phyloP scores from a whole-genome alignment of 30 jellyfish, hydroid and myxozoan species.

The Sanderia malayensis region DNA sequence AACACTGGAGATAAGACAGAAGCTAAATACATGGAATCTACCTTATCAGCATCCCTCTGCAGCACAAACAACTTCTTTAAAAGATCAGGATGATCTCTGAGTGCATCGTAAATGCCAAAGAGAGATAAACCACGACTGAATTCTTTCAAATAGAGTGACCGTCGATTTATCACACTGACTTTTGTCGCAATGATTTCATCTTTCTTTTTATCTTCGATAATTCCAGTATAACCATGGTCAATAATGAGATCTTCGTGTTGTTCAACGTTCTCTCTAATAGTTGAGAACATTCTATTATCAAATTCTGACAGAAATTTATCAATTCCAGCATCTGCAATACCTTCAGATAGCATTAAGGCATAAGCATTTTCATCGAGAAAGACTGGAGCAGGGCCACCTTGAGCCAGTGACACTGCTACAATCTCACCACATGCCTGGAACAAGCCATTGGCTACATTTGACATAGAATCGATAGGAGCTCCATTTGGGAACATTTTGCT shows the following conservation, averaged over 20 bases:
- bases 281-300: not conserved
- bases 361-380: not conserved
- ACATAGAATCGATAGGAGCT: not conserved
- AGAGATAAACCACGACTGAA: not conserved
- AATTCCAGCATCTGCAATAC: not conserved
- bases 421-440: slow-evolving; percentile 8
- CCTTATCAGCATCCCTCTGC: not conserved
- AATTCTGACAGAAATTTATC: not conserved
- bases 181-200: not conserved
- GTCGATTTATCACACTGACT: not conserved
- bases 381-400: slow-evolving; percentile 20
- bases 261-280: not conserved
- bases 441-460: slow-evolving; percentile 5
- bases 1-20: not conserved
- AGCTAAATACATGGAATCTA: not conserved
- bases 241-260: not conserved
- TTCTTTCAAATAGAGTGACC: not conserved
- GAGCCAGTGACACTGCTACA: slow-evolving; percentile 15
- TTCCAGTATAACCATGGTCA: slow-evolving; percentile 25
- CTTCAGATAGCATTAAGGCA: not conserved
- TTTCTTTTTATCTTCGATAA: not conserved
- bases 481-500: not conserved
- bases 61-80: not conserved
- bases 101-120: not conserved
- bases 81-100: not conserved